Base-by-base conservation (phyloP, 1,140 invertebrate species). In the Nasonia longicornis region DNA sequence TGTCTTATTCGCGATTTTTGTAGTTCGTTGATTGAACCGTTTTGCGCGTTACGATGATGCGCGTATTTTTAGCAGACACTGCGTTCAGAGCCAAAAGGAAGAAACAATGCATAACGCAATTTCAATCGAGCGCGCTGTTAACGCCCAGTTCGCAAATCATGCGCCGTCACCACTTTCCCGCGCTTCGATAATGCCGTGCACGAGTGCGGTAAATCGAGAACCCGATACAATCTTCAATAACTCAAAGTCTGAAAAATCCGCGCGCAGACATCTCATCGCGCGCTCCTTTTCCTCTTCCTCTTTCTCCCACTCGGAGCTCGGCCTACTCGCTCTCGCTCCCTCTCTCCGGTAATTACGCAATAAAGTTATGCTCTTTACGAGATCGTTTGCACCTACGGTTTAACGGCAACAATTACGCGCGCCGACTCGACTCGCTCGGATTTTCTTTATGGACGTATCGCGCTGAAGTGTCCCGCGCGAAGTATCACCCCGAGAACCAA, bases 331-430 rank as follows among this genome's bases (percentile, higher is more conserved):
- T 77, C 26, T 77, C 42, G 3, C 42, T 31, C 71, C 1, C 7
- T 12, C 38, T 42, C 38, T 7, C 63, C 22, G 22, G 63, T 31
- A 73, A 75, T 80, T 75, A 80, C 64, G 58, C 79, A 66, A 75
- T 80, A 75, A 80, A 80, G 45, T 75, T 71, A 52, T 69, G 63
- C 31, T 14, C 20, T 75, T 80, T 67, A 80, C 79, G 79, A 80
- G 79, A 75, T 80, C 79, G 79, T 80, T 80, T 69, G 72, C 79
- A 75, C 79, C 79, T 80, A 69, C 63, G 72, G 72, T 67, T 66
- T 67, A 74, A 74, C 48, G 31, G 71, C 63, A 66, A 74, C 63
- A 74, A 80, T 80, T 66, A 74, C 78, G 73, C 78, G 73, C 26
- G 14, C 22, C 7, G 16, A 12, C 64, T 26, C 64, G 2, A 31